Percentiles rank a stretch among this genome's conserved stretches.
Evolutionary conservation across 2,888 invertebrate genomes (phyloP).

Genomic region (Drosophila phalerata): DNA sequence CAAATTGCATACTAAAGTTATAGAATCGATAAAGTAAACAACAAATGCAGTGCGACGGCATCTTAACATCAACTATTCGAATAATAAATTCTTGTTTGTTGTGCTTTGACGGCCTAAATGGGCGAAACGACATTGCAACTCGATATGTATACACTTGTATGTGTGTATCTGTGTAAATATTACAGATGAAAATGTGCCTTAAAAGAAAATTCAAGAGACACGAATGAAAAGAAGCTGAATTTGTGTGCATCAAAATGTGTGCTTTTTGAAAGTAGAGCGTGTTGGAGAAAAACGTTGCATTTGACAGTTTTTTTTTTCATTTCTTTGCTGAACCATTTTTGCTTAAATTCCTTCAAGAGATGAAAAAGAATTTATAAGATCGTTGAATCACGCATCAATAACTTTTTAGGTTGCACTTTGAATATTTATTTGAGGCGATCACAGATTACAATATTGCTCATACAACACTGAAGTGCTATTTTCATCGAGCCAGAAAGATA

Average conservation of each 20-base stretch:
- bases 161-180: slow-evolving; percentile 1
- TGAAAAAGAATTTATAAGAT: not conserved
- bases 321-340: not conserved
- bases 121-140: slow-evolving; percentile 11
- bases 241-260: slow-evolving; percentile 9
- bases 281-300: not conserved
- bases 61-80: slow-evolving; percentile 12
- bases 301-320: not conserved
- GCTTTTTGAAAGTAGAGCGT: slow-evolving; percentile 19
- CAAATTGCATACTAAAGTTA: slow-evolving; percentile 4
- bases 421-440: not conserved
- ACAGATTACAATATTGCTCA: not conserved
- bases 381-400: not conserved
- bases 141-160: not conserved
- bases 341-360: not conserved
- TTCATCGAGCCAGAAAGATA: not conserved
- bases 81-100: slow-evolving; percentile 21
- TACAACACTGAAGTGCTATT: not conserved
- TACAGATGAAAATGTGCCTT: slow-evolving; percentile 5
- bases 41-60: not conserved
- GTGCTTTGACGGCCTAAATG: slow-evolving; percentile 17
- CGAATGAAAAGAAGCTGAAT: slow-evolving; percentile 12
- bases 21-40: slow-evolving; percentile 19
- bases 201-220: slow-evolving; percentile 16
- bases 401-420: not conserved